Base-by-base conservation (phyloP, 2,888 invertebrate genomes). In the Agyllia agylla region DNA sequence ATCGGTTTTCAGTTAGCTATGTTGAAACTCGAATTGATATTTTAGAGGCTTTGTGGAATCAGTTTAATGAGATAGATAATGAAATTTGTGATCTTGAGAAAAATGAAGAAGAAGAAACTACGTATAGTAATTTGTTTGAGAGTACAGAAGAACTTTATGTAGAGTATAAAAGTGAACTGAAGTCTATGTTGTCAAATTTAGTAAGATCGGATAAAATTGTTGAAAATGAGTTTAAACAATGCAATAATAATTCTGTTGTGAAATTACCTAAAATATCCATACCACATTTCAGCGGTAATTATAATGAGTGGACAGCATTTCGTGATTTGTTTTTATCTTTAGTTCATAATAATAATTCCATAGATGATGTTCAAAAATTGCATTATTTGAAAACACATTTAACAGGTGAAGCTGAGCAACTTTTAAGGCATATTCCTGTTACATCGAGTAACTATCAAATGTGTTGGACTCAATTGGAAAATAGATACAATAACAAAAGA, bases 401-500 rank as follows among this genome's bases (percentile, higher is more conserved):
- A 3, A 35, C 78, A 24, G 91, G 92, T 20, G 93, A 94, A 78
- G 92, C 94, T 11, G 92, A 94, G 24, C 90, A 92, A 33, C 49
- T 92, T 0, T 84, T 94, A 30, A 81, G 91, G 17, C 90, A 93
- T 24, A 89, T 90, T n/a, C 84, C 91, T 1, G 70, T 92, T n/a
- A 92, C 89, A 1, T 42, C 79, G 4, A 85, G 30, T n/a, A 94
- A 87, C 75, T 94, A 94, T 42, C 27, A 70, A n/a, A 57, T 86
- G 30, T 91, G 91, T 86, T 94, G 94, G 94, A 24, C 77, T 4
- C 70, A 86, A 4, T 83, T 93, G 27, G 79, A 92, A 30, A 42
- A 84, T 27, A 64, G 93, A n/a, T 94, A 92, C 70, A 91, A 91
- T 73, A 94, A 94, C 57, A 93, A 93, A 80, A 88, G 86, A 35